A percentile compares a stretch with the other conserved stretches of the same genome.
phyloP scores from a whole-genome alignment of 2,113 vertebrate species.

The Callaeas wilsoni region DNA sequence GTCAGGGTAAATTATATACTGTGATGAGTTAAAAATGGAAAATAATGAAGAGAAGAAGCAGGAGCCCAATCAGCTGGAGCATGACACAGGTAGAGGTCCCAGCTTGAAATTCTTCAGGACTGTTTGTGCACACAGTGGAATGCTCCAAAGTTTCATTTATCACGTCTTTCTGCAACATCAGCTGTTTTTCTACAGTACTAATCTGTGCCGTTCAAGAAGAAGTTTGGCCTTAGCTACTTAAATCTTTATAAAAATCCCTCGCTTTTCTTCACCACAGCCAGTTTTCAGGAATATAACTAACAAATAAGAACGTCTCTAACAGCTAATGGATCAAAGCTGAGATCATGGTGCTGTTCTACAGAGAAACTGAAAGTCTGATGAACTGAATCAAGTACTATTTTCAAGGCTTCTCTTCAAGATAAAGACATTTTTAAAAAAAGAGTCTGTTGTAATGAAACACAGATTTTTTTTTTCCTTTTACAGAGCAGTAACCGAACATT shows the following conservation, averaged over 20 bases:
- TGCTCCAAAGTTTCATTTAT: not conserved
- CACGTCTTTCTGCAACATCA: not conserved
- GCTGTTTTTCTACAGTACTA: not conserved
- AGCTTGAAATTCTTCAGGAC: not conserved
- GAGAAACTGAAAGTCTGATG: not conserved
- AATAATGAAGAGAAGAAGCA: not conserved
- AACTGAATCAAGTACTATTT: not conserved
- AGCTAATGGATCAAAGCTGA: not conserved
- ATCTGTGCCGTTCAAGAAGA: not conserved
- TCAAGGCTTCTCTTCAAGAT: not conserved
- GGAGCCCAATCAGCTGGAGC: accelerated
- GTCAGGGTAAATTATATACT: not conserved
- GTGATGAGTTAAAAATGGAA: not conserved
- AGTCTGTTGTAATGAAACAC: conserved; percentile 10
- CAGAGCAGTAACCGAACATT: conserved; percentile 39
- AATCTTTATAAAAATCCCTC: not conserved
- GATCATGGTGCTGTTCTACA: not conserved
- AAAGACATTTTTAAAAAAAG: not conserved
- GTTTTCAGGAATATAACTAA: not conserved
- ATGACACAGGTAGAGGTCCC: not conserved
- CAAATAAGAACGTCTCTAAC: not conserved
- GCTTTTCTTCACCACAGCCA: not conserved
- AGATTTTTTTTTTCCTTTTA: conserved; percentile 27
- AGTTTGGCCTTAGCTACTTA: not conserved
- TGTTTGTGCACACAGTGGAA: not conserved